Evolutionary conservation across 2,797 vertebrate species (phyloP), one percentile per base, ranked within the genome.

Genomic region (Chanos chanos): DNA sequence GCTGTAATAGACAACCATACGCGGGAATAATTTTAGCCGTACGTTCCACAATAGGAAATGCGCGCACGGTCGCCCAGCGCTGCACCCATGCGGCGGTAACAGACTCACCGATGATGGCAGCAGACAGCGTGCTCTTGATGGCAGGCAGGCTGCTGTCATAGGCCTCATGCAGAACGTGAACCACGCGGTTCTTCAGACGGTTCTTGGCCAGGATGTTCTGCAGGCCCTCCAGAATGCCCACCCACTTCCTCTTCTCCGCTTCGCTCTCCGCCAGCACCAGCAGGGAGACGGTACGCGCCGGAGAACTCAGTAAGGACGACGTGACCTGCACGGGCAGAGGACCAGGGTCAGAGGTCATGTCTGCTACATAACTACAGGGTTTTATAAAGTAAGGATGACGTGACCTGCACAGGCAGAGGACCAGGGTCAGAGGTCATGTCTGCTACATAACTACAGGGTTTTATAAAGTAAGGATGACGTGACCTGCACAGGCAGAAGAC

Each of bases 181-280:
- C 94, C 8, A 85, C 82, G 21, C 84, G 90, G 83, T 85, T 93
- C 77, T 73, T 89, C 70, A 98, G 87, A 27, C 80, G 86, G 86
- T 98, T 98, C 85, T 97, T 95, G 68, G 89, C 89, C 61, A 99
- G 83, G 80, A 99, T 94, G 66, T 78, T 89, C 82, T 94, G 93
- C 56, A 99, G 83, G 5, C 95, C 89, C 74, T 98, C 96, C 39
- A 99, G 84, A 71, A 98, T 93, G 57, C 95, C 89, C 47, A 99
- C 94, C 96, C 96, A 99, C 78, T 94, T 97, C 77, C 86, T 89
- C 85, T 98, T 98, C 71, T 99, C 96, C 1, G 82, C 87, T 75
- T 99, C 96, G 1, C 88, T 98, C 83, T 99, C 96, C 0, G 95
- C 94, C 81, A 99, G 86, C 36, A 99, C 85, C 78, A 98, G 89